Base-by-base conservation (phyloP, 2,888 invertebrate species). In the Lasioglossum calceatum region DNA sequence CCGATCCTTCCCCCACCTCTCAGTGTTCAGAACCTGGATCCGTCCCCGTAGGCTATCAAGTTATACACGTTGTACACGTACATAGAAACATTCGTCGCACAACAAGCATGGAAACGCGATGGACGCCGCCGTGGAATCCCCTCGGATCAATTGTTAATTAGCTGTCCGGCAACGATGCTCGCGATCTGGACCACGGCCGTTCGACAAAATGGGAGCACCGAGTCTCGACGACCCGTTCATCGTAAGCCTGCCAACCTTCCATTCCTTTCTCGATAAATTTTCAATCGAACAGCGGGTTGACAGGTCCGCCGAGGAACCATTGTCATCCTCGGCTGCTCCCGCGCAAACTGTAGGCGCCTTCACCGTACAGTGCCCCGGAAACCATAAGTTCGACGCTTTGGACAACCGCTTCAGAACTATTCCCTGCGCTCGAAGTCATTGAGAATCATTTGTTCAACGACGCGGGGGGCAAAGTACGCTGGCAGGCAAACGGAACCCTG, bases 41-140 rank as follows among this genome's bases (percentile, higher is more conserved):
- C 79, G 72, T 76, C 72, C 64, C 76, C 54, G 82, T 90, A 92
- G 87, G 87, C 91, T 93, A 93, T 92, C 91, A 88, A 86, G 89
- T 90, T 88, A 90, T 90, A 77, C 67, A 70, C 67, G 80, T 90
- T 91, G 90, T 92, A 92, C 92, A 92, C 90, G 90, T 92, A 92
- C 91, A 92, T 93, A 92, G 92, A 93, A 93, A 93, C 93, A 92
- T 92, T 92, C 93, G 92, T 93, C 92, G 92, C 92, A 91, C 92
- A 87, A 82, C 85, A 93, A 93, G 92, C 92, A 90, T 91, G 89
- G 88, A 90, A 92, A 91, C 90, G 87, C 89, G 89, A 89, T 90
- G 88, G 92, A 89, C 87, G 88, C 90, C 84, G 86, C 77, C 84
- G 78, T 58, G 79, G 72, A 70, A 61, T 58, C 74, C 27, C 42